Evolutionary conservation across 2,113 vertebrate species (phyloP), one percentile per base, ranked within the genome.

Genomic region (Meriones unguiculatus): DNA sequence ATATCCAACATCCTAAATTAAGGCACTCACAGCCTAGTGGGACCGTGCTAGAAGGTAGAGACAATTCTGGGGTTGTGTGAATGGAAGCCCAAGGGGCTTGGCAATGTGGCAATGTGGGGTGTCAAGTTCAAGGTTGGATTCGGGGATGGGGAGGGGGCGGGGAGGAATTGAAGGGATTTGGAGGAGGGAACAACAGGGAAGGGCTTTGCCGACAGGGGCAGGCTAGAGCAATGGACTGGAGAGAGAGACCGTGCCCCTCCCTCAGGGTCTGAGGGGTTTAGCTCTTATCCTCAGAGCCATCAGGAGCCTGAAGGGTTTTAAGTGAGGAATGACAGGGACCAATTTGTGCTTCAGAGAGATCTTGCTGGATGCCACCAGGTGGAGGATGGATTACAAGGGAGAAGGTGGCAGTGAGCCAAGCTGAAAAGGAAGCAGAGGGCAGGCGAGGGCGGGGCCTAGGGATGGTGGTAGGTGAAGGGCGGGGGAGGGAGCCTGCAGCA

Each of bases 281-380:
- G 57, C 65, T 65, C n/a, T 77, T n/a, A 77, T n/a, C 78, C 72
- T 20, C 30, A 30, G 28, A 75, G 80, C 30, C 90, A 80, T 15
- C 41, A 64, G 77, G 52, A 87, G 62, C 54, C 78, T 30, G 82
- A 67, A 73, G 62, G 15, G 69, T 67, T 75, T 88, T 72, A 82
- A 81, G 54, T 50, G 46, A 81, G 32, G 4, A 52, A 76, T 75
- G 64, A 82, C 67, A 67, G 18, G 50, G 75, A 75, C 78, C 2
- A 6, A 28, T 77, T 1, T 78, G 50, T 67, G 91, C 81, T 95
- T 73, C n/a, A 75, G 87, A 93, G 75, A 86, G 24, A 76, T 70
- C 77, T 57, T 28, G 57, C 86, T 15, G 15, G 54, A 65, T 80
- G 82, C 70, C 87, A 75, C 25, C 4, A 12, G 50, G 81, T 72